Conservation (phyloP, 2,888 invertebrate genomes). For the Sepiola atlantica region DNA sequence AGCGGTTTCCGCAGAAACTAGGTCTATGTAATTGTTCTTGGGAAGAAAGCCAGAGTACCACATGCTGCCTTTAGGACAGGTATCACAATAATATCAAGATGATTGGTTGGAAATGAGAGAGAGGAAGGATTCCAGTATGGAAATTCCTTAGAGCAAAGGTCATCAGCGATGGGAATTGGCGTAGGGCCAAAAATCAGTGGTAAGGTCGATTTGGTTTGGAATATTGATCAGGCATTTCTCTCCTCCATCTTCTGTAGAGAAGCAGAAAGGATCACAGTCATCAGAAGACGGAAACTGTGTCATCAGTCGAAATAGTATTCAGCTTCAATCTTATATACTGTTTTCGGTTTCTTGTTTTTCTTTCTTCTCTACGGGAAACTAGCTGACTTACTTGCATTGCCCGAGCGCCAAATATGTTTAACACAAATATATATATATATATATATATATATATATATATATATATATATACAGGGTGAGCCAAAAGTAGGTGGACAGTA, state of each 20-base stretch:
- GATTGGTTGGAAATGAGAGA: neutral
- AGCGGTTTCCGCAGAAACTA: neutral
- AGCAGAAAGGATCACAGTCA: neutral
- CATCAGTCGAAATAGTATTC: neutral
- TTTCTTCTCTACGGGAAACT: no score
- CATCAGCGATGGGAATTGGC: slow-evolving; percentile 5
- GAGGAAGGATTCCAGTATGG: neutral
- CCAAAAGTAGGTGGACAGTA: no score
- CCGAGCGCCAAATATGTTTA: no score
- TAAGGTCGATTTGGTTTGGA: neutral
- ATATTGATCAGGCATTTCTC: neutral
- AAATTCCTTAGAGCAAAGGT: neutral
- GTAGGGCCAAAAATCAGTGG: neutral
- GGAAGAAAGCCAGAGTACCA: slow-evolving; percentile 32
- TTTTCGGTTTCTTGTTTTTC: neutral
- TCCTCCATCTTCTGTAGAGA: neutral
- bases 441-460: no score
- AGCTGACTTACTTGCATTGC: no score
- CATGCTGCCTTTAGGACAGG: neutral
- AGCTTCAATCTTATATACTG: neutral
- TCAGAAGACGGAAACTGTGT: neutral
- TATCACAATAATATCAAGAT: slow-evolving; percentile 32
- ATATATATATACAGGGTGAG: no score
- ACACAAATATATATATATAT: no score
- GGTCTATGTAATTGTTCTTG: neutral